These are phyloP conservation scores for Vidua macroura DNA, from an alignment of 2,113 vertebrate species.

Conservation along the genomic window DNA sequence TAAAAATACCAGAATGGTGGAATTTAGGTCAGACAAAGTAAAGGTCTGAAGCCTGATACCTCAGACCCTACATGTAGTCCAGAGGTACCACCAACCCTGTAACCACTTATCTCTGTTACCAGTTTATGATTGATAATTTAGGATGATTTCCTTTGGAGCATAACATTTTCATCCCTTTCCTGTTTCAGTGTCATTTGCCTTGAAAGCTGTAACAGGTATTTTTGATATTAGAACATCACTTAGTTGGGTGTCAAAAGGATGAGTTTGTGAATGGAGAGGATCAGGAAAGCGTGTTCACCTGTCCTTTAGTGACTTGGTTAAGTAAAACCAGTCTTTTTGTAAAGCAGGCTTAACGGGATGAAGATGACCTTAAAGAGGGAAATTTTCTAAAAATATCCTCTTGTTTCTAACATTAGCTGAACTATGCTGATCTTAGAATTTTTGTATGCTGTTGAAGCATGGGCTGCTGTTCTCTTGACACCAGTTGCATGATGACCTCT, in stretches of 20 bases:
- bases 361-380: neutral
- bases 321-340: neutral
- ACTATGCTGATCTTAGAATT: neutral
- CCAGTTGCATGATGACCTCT: neutral
- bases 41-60: neutral
- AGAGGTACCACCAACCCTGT: neutral
- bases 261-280: neutral
- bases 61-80: neutral
- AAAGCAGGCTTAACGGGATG: neutral
- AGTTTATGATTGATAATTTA: neutral
- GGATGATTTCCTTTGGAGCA: neutral
- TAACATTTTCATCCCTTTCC: neutral
- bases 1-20: constrained; percentile 17
- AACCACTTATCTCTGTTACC: neutral
- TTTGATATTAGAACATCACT: neutral
- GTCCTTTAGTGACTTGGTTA: neutral
- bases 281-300: neutral
- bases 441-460: neutral
- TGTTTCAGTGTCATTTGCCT: neutral
- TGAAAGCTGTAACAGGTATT: neutral
- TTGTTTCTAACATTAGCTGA: neutral
- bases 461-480: neutral
- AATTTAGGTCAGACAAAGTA: constrained; percentile 7
- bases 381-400: neutral
- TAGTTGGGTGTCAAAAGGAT: neutral